phyloP scores from a whole-genome alignment of 2,113 vertebrate species.

The Merops nubicus region DNA sequence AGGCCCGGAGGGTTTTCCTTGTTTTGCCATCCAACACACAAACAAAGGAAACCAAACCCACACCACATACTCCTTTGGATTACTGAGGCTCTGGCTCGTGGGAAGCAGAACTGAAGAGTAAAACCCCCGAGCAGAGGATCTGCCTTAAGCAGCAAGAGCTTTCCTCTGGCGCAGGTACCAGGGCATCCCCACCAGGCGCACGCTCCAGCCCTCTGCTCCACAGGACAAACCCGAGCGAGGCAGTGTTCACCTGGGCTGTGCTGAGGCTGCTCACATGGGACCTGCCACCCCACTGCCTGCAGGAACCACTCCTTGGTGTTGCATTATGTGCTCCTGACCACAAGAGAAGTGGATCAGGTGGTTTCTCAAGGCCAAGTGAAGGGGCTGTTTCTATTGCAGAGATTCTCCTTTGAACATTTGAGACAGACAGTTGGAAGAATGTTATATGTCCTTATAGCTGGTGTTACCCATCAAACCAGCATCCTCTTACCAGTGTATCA shows the following conservation, averaged over 20 bases:
- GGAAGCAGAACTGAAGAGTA: not conserved
- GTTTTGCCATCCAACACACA: not conserved
- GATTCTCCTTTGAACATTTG: accelerated
- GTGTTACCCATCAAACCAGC: not conserved
- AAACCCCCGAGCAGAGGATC: not conserved
- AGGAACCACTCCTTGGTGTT: not conserved
- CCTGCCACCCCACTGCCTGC: not conserved
- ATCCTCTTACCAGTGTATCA: not conserved
- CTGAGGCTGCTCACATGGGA: not conserved
- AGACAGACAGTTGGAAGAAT: not conserved
- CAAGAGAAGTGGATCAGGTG: not conserved
- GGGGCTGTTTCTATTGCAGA: not conserved
- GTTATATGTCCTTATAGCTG: not conserved
- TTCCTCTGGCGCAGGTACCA: not conserved
- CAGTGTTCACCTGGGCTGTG: accelerated
- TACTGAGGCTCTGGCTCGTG: not conserved
- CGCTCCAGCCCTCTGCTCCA: not conserved
- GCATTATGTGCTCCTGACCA: not conserved
- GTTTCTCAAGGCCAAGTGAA: not conserved
- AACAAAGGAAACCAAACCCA: not conserved
- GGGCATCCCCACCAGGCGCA: not conserved
- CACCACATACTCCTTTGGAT: not conserved
- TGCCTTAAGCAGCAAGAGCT: not conserved
- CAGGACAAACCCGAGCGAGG: accelerated
- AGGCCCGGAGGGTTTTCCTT: not conserved